These are phyloP conservation scores for Xiphias gladius DNA, from an alignment of 2,113 vertebrate species.

Conservation along the genomic window DNA sequence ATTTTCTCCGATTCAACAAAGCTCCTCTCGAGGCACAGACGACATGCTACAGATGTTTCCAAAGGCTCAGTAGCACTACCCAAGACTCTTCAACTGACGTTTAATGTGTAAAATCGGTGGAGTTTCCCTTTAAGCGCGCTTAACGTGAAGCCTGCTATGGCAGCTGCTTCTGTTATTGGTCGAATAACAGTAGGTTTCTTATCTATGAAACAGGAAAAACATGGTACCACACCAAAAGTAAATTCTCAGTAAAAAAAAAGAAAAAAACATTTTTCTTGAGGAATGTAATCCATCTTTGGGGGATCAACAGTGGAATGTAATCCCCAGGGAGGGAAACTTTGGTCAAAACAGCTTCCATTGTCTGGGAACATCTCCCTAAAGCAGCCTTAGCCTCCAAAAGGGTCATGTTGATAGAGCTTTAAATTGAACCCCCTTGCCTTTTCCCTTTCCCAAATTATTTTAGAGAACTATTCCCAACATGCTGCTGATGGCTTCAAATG, in stretches of 20 bases:
- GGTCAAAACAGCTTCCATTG: conserved; percentile 53
- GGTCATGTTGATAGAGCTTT: conserved; percentile 77
- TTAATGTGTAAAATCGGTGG: background rate
- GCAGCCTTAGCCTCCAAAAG: conserved; percentile 55
- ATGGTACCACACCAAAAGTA: conserved; percentile 1
- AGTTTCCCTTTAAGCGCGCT: conserved; percentile 4
- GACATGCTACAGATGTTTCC: background rate
- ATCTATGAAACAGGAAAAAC: conserved; percentile 23
- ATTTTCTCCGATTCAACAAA: background rate
- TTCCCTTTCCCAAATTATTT: conserved; percentile 75
- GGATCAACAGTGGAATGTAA: conserved; percentile 55
- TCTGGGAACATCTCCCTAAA: conserved; percentile 60
- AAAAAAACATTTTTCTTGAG: conserved; percentile 10
- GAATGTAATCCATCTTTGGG: conserved; percentile 46
- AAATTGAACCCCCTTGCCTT: conserved; percentile 71
- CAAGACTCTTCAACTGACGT: background rate
- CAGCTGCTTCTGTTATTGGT: conserved; percentile 23
- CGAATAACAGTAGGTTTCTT: conserved; percentile 28
- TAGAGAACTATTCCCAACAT: conserved; percentile 68
- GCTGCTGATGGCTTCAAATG: conserved; percentile 70
- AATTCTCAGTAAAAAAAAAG: conserved; percentile 33
- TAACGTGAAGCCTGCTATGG: conserved; percentile 14
- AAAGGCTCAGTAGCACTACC: background rate
- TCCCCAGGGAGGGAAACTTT: conserved; percentile 42
- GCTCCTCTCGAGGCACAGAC: background rate